These are phyloP conservation scores for Paedocypris sp. DNA, from an alignment of 2,113 vertebrate genomes.

Conservation along the genomic window DNA sequence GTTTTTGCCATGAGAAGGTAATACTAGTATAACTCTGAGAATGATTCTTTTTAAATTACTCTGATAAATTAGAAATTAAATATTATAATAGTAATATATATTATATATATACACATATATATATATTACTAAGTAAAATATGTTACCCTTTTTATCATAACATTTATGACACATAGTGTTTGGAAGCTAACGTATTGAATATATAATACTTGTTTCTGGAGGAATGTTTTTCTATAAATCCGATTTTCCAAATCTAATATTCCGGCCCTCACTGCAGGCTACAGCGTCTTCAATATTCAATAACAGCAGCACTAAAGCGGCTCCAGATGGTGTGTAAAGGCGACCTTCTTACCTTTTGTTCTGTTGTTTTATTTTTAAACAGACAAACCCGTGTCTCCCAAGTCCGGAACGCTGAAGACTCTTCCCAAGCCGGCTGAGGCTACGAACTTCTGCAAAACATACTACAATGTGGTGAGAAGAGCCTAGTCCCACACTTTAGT, in stretches of 20 bases:
- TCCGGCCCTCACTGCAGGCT: constrained; percentile 13
- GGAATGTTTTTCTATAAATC: constrained; percentile 1
- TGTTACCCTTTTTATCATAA: too few relatives aligned
- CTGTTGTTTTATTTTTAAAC: constrained; percentile 7
- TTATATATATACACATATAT: too few relatives aligned
- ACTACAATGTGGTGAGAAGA: constrained; percentile 90
- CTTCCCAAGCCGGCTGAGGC: constrained; percentile 87
- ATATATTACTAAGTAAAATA: too few relatives aligned
- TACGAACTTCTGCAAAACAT: constrained; percentile 84
- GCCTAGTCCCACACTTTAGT: too few relatives aligned
- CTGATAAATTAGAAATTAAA: too few relatives aligned
- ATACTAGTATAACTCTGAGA: too few relatives aligned
- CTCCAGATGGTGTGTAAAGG: constrained; percentile 21
- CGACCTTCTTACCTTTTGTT: constrained; percentile 5
- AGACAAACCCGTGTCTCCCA: constrained; percentile 85
- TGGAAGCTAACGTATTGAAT: too few relatives aligned
- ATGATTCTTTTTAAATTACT: too few relatives aligned
- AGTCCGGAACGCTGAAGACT: constrained; percentile 78
- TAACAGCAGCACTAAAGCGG: constrained; percentile 31
- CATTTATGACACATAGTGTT: too few relatives aligned
- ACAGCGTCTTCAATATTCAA: constrained; percentile 4
- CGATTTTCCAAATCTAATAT: constrained; percentile 5
- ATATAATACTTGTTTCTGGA: background rate
- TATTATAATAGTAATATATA: too few relatives aligned
- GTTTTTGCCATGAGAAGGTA: too few relatives aligned